Evolutionary conservation across 2,888 invertebrate genomes (phyloP).

Genomic region (Blera fallax): DNA sequence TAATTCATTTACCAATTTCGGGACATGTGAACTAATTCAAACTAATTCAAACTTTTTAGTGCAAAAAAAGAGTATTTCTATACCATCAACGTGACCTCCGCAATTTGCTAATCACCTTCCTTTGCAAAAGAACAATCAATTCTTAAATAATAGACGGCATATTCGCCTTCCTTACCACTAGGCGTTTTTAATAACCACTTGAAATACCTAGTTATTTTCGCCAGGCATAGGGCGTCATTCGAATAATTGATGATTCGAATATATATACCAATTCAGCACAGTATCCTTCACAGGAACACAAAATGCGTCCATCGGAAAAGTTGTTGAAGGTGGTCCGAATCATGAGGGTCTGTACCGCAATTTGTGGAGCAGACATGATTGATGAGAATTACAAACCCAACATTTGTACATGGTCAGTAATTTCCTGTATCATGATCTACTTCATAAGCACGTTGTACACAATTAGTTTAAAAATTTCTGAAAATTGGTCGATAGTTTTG

Average conservation of each 20-base stretch:
- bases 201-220: not conserved
- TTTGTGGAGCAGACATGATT: conserved; percentile 62
- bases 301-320: conserved; percentile 52
- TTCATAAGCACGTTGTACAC: conserved; percentile 58
- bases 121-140: conserved; percentile 26
- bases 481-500: conserved; percentile 51
- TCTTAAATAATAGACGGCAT: not conserved
- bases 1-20: too few relatives aligned
- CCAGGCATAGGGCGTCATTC: too few relatives aligned
- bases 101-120: not conserved
- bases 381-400: conserved; percentile 45
- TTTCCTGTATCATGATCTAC: conserved; percentile 36
- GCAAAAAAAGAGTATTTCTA: too few relatives aligned
- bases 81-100: too few relatives aligned
- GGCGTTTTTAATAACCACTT: not conserved
- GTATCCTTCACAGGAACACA: not conserved
- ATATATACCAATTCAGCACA: conserved; percentile 30
- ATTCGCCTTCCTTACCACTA: not conserved
- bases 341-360: not conserved
- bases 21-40: too few relatives aligned
- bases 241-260: not conserved
- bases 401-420: conserved; percentile 33
- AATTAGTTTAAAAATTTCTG: conserved; percentile 25
- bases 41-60: too few relatives aligned
- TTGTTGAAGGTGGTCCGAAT: conserved; percentile 4